Evolutionary conservation across 2,888 invertebrate species (phyloP), one percentile per base, ranked within the genome.

Genomic region (Agrochola litura): DNA sequence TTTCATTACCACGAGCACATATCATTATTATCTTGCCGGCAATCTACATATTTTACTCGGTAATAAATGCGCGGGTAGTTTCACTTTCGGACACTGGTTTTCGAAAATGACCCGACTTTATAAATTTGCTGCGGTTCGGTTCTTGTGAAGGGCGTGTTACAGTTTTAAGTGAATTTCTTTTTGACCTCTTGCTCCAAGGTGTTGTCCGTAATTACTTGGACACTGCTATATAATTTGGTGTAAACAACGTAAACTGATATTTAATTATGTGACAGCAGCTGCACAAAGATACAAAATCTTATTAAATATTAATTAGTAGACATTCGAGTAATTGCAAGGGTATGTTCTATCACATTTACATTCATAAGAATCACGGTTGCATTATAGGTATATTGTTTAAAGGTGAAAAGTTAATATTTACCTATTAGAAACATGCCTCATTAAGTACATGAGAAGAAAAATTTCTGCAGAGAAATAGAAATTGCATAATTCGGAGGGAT

Each of bases 1-100:
- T 96, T 96, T 96, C 96, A 96, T 96, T 96, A 96, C 96, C 96
- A 96, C 95, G 93, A 95, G 96, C 96, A 96, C 96, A 96, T 96
- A 96, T 96, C 96, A 96, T 96, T 96, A 96, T 96, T 96, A 96
- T 96, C 96, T 96, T 91, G 92, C 92, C 92, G 92, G 94, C 96
- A 96, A 96, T 96, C 96, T 96, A 96, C 96, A 96, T 96, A 96
- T 96, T 96, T 96, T 96, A 95, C 95, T 93, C 93, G 91, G 95
- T 95, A 96, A 96, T 96, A 96, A 96, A 96, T 95, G 96, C 94
- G 92, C 94, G 93, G 93, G 95, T 94, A 95, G 96, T 96, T 96
- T 96, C 96, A 96, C 96, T 96, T 96, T 96, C 95, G 89, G 95
- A 93, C 96, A 94, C 96, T 94, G 96, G 96, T 96, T 96, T 96